These are phyloP conservation scores for Chydorus sphaericus DNA, from an alignment of 2,888 invertebrate species.

Conservation along the genomic window DNA sequence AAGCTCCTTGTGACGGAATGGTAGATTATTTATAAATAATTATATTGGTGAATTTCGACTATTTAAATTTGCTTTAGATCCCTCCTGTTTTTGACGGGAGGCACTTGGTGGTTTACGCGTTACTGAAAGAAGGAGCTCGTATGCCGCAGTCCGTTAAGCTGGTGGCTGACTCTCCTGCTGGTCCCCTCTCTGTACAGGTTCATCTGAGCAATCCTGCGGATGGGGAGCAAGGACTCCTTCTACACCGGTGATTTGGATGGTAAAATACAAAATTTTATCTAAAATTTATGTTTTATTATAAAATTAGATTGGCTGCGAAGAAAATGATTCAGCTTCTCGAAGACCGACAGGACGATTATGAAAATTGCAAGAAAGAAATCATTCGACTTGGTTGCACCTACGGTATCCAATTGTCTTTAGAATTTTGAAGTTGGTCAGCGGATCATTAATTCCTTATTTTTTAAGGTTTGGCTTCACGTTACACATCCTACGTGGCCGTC, in stretches of 20 bases:
- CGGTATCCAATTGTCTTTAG: not conserved
- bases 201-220: not conserved
- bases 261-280: not conserved
- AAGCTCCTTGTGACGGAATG: not conserved
- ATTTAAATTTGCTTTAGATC: slow-evolving; percentile 15
- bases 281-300: too few relatives aligned
- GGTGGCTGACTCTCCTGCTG: slow-evolving; percentile 14
- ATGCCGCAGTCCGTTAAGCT: slow-evolving; percentile 5
- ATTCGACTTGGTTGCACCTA: slow-evolving; percentile 8
- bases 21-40: not conserved
- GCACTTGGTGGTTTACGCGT: slow-evolving; percentile 19
- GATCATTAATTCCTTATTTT: not conserved
- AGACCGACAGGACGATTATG: slow-evolving; percentile 5
- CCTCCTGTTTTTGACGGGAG: slow-evolving; percentile 22
- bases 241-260: slow-evolving; percentile 6
- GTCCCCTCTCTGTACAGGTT: slow-evolving; percentile 12
- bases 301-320: slow-evolving; percentile 15
- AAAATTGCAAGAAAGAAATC: slow-evolving; percentile 4
- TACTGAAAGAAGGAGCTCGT: slow-evolving; percentile 16
- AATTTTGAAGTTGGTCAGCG: too few relatives aligned
- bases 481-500: slow-evolving; percentile 13
- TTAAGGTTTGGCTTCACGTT: slow-evolving; percentile 10
- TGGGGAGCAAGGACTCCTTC: not conserved
- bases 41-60: not conserved
- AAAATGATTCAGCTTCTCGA: slow-evolving; percentile 14